Base-by-base conservation (phyloP, 2,113 vertebrate species). In the Trachemys scripta region DNA sequence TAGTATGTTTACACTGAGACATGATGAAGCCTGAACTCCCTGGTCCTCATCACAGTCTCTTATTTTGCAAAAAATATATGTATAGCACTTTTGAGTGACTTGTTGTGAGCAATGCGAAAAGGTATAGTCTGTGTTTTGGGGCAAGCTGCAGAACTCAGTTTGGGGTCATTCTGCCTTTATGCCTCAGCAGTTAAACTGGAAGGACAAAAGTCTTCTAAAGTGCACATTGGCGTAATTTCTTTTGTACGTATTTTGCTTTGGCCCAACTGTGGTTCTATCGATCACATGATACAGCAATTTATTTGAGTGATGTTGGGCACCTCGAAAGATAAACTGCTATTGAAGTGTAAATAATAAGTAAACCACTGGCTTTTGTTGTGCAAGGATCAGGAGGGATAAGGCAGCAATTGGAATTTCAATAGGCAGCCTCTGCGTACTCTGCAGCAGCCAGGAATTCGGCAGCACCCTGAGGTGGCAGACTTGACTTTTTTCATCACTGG, bases 351-450 rank as follows among this genome's bases (percentile, higher is more conserved):
- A n/a, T 9, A 42, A 38, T 25, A 62, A 5, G 53, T 54, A 54
- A 22, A 90, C 82, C 8, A 0, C 4, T 10, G 2, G 47, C 5
- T 47, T 25, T 2, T 62, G 17, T 19, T 19, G 20, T 3, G 25
- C 5, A 6, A 1, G 16, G 69, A 10, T 54, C 0, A 1, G 38
- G 38, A 49, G 20, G 29, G 11, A 10, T 13, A 57, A 51, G 16
- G 82, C 50, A 42, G 10, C 4, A 4, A 6, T 10, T 50, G 11
- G 35, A 85, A 53, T 76, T 62, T 24, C 16, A 11, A 1, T 1
- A 2, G 0, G 5, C 59, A 72, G 65, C 19, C n/a, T 82, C 14
- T 13, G 9, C 10, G 22, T 8, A 2, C 25, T 1, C 0, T 6
- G 59, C 14, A 50, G 50, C 10, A 22, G 45, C 4, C 1, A 1